Conservation (phyloP, 2,888 invertebrate genomes). For the Harmothoe impar region DNA sequence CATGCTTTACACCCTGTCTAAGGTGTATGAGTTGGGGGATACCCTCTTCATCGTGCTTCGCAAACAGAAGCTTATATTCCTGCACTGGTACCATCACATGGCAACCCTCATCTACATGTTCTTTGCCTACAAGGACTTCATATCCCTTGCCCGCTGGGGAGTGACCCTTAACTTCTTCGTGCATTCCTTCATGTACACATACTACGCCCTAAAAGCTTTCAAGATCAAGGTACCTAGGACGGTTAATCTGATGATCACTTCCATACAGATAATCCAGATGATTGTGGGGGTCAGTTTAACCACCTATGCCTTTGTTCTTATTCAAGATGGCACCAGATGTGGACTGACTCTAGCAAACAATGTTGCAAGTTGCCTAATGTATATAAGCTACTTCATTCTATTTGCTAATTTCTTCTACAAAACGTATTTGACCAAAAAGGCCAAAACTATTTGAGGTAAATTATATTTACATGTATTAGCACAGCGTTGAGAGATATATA, state of each 20-base stretch:
- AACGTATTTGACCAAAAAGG: conserved; percentile 73
- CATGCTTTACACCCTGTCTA: conserved; percentile 76
- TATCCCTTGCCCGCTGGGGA: conserved; percentile 89
- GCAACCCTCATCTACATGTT: conserved; percentile 96
- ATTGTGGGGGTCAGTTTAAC: conserved; percentile 71
- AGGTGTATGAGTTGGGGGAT: conserved; percentile 86
- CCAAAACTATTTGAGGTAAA: conserved; percentile 18
- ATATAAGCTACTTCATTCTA: conserved; percentile 79
- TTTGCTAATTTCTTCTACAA: conserved; percentile 80
- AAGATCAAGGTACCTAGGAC: conserved; percentile 88
- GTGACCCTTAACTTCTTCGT: conserved; percentile 97
- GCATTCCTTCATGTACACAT: conserved; percentile 95
- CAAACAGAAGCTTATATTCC: conserved; percentile 95
- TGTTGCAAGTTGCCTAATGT: conserved; percentile 75
- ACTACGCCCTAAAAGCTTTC: conserved; percentile 93
- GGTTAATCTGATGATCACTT: conserved; percentile 74
- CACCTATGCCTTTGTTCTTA: conserved; percentile 54
- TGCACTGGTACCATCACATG: conserved; percentile 98
- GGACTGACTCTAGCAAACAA: conserved; percentile 72
- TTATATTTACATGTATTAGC: too few species aligned
- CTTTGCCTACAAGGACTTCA: conserved; percentile 88
- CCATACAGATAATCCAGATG: conserved; percentile 77
- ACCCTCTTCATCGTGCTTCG: conserved; percentile 95
- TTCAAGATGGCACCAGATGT: conserved; percentile 55
- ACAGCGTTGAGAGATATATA: too few species aligned